A percentile compares a stretch with the other conserved stretches of the same genome.
These are phyloP conservation scores for Diarsia brunnea DNA, from an alignment of 2,888 invertebrate genomes.

Conservation along the genomic window DNA sequence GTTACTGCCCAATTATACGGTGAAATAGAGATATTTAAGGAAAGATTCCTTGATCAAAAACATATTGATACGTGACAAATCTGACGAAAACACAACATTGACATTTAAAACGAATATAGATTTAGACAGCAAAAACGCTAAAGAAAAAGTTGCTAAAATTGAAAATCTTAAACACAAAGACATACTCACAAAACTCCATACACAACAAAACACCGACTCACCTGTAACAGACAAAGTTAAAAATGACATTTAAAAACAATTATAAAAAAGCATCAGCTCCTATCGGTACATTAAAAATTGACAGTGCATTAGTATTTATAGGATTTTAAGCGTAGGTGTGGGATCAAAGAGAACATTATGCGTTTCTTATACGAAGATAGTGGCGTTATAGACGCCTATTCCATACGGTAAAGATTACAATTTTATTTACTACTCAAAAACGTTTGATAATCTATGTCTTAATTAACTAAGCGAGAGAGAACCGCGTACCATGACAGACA, in stretches of 20 bases:
- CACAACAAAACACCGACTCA: conserved; percentile 65
- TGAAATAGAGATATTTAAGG: conserved; percentile 1
- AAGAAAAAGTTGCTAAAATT: background rate
- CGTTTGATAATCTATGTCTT: conserved; percentile 91
- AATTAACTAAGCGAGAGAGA: conserved; percentile 89
- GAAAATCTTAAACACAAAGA: background rate
- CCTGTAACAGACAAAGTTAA: conserved; percentile 78
- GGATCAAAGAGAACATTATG: conserved; percentile 87
- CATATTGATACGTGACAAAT: background rate
- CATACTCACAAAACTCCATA: conserved; percentile 54
- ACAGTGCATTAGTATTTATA: conserved; percentile 89
- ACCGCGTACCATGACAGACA: conserved; percentile 74
- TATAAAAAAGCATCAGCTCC: conserved; percentile 65
- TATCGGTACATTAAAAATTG: conserved; percentile 88
- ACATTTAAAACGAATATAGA: background rate
- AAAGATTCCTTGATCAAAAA: background rate
- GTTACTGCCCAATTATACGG: background rate
- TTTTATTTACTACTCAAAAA: conserved; percentile 90
- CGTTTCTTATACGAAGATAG: conserved; percentile 86
- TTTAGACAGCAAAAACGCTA: background rate
- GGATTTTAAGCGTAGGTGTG: conserved; percentile 84
- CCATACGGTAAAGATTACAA: conserved; percentile 87
- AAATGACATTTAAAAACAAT: conserved; percentile 73
- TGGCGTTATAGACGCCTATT: conserved; percentile 88
- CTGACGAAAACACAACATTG: background rate